A percentile compares a stretch with the other conserved stretches of the same genome.
Evolutionary conservation across 2,797 vertebrate species (phyloP).

Genomic region (Tadarida brasiliensis): DNA sequence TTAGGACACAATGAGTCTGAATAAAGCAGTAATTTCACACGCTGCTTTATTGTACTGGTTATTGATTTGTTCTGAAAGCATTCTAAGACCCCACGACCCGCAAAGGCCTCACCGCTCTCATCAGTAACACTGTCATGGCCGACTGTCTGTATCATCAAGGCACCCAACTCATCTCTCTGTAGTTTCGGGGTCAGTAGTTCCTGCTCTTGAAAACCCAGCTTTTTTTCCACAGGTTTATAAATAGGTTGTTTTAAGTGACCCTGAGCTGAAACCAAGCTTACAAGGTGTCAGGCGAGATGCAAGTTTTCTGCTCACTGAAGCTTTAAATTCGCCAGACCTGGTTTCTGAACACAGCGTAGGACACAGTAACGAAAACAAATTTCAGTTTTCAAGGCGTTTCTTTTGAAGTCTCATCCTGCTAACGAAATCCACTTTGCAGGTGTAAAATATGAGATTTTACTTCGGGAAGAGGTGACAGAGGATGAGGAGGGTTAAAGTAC

Average conservation of each 20-base stretch:
- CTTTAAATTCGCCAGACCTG: slow-evolving; percentile 73
- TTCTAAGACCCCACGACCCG: slow-evolving; percentile 66
- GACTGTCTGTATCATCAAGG: slow-evolving; percentile 69
- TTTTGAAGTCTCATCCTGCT: slow-evolving; percentile 64
- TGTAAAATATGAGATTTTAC: slow-evolving; percentile 44
- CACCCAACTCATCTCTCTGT: slow-evolving; percentile 64
- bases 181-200: slow-evolving; percentile 76
- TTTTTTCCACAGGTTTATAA: slow-evolving; percentile 80
- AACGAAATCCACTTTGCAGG: slow-evolving; percentile 30
- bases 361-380: slow-evolving; percentile 7
- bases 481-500: not conserved
- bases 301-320: slow-evolving; percentile 82
- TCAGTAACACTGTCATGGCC: slow-evolving; percentile 45
- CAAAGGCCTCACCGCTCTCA: slow-evolving; percentile 27
- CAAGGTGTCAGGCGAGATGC: slow-evolving; percentile 78
- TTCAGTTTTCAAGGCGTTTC: slow-evolving; percentile 58
- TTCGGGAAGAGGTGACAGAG: not conserved
- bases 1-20: slow-evolving; percentile 71
- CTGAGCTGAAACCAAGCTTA: slow-evolving; percentile 79
- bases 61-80: slow-evolving; percentile 83
- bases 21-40: slow-evolving; percentile 76
- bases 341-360: slow-evolving; percentile 68
- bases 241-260: slow-evolving; percentile 83
- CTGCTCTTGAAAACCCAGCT: slow-evolving; percentile 75
- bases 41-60: slow-evolving; percentile 76